Evolutionary conservation across 2,113 vertebrate genomes (phyloP).

Genomic region (Scolopax mira): DNA sequence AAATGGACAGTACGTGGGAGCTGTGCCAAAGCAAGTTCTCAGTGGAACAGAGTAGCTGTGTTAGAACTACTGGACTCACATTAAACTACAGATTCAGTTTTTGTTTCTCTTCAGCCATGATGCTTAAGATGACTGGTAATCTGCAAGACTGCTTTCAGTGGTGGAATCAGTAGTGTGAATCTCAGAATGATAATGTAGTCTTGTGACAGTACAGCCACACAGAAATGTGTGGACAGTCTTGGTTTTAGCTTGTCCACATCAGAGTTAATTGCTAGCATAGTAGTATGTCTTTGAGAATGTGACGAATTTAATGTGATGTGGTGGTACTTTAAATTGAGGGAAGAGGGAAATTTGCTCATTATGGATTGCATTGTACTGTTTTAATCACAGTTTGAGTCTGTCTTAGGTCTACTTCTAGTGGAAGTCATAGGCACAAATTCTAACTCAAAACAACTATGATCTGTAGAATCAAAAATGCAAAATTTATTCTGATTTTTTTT

Average conservation of each 20-base stretch:
- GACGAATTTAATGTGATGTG: background rate
- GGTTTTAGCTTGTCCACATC: background rate
- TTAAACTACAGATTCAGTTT: background rate
- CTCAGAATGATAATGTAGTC: background rate
- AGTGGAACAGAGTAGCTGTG: background rate
- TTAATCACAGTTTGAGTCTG: background rate
- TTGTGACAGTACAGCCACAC: background rate
- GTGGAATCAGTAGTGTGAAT: background rate
- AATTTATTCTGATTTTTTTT: background rate
- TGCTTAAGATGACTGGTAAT: background rate
- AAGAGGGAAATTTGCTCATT: background rate
- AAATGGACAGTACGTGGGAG: accelerated
- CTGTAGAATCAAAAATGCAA: background rate
- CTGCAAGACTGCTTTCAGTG: background rate
- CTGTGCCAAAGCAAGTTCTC: background rate
- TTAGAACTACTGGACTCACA: background rate
- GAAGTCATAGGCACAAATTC: background rate
- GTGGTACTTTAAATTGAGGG: background rate
- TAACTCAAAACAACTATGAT: background rate
- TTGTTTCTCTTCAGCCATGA: background rate
- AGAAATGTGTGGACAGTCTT: background rate
- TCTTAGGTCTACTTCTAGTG: background rate
- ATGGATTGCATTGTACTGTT: background rate
- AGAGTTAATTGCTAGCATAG: background rate
- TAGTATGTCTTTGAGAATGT: background rate